Conservation (phyloP, 2,113 vertebrate species). For the Sinosuthora webbiana region DNA sequence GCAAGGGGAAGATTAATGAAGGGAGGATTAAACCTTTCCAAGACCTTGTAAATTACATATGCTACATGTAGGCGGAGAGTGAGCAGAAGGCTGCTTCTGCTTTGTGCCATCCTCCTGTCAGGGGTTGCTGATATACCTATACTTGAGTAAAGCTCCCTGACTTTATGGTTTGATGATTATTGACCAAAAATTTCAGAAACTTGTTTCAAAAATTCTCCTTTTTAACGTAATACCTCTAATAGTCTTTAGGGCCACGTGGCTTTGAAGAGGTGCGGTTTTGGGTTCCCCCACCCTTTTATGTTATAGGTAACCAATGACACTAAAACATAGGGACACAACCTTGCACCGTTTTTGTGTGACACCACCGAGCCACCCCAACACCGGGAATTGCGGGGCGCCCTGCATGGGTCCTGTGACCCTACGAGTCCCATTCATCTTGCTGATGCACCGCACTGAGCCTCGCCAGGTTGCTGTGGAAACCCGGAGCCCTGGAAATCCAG, state of each 20-base stretch:
- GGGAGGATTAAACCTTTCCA: not conserved
- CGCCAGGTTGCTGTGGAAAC: fast-evolving
- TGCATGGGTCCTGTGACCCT: fast-evolving
- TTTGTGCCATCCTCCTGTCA: not conserved
- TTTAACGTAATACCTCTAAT: not conserved
- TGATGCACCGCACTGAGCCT: fast-evolving
- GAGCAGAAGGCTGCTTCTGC: not conserved
- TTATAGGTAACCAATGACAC: fast-evolving
- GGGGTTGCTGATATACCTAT: fast-evolving
- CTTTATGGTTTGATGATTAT: not conserved
- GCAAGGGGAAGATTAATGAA: not conserved
- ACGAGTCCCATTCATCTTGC: fast-evolving
- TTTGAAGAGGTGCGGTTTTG: not conserved
- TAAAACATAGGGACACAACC: fast-evolving
- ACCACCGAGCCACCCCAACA: fast-evolving
- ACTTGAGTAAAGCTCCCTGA: not conserved
- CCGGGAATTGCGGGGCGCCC: fast-evolving
- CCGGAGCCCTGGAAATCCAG: not conserved
- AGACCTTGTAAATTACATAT: not conserved
- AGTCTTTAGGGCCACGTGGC: fast-evolving
- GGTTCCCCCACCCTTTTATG: fast-evolving
- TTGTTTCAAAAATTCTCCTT: not conserved
- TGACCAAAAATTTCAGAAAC: not conserved
- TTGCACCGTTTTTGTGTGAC: not conserved
- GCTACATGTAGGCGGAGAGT: fast-evolving